These are phyloP conservation scores for Beroe ovata DNA, from an alignment of 37 sponge, comb jelly and placozoan genomes.

Conservation along the genomic window DNA sequence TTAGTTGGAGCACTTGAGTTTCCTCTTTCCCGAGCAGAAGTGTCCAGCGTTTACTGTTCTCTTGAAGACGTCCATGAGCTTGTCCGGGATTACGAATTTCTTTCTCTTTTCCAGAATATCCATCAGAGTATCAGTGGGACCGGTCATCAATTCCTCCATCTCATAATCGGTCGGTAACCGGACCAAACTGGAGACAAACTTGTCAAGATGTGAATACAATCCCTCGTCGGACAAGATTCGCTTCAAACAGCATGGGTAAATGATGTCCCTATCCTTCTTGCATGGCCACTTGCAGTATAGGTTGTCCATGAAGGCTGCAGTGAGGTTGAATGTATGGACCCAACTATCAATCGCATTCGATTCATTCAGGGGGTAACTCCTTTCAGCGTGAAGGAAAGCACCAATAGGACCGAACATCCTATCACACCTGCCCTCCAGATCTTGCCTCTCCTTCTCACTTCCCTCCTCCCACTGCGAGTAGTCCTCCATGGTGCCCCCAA, in stretches of 20 bases:
- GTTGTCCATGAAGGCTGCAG: neutral
- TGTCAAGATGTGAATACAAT: neutral
- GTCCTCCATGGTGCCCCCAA: neutral
- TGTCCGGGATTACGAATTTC: neutral
- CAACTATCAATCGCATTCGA: neutral
- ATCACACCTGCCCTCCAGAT: neutral
- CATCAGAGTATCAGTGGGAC: too few species aligned
- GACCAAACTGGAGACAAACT: neutral
- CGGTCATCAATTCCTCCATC: neutral
- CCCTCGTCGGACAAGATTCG: neutral
- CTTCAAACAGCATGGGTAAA: slow-evolving; percentile 31
- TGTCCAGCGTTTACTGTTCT: neutral
- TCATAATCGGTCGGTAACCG: neutral
- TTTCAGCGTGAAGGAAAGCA: neutral
- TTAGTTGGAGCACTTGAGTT: neutral
- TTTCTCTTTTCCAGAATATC: neutral
- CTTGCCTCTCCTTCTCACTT: neutral
- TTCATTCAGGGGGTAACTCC: neutral
- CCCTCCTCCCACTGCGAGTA: neutral
- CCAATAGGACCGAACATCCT: neutral
- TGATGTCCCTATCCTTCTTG: neutral
- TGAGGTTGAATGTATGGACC: neutral
- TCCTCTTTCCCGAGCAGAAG: neutral
- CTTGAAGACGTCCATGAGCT: neutral
- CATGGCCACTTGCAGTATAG: slow-evolving; percentile 8